Conservation (phyloP, 2,113 vertebrate species). For the Rattus norvegicus region GRCr8 NC_086024.1:61579001-61579500, state of each 20-base stretch:
- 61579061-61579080: background rate
- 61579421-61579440: background rate
- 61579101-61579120: background rate
- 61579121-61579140: background rate
- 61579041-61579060: background rate
- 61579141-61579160: constrained; percentile 2
- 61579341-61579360: background rate
- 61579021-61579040: background rate
- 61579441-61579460: background rate
- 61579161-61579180: background rate
- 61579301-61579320: background rate
- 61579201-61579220: background rate
- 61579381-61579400: background rate
- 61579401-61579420: background rate
- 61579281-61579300: background rate
- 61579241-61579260: background rate
- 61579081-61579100: background rate
- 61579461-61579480: too few relatives aligned
- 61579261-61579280: background rate
- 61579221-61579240: background rate
- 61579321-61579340: background rate
- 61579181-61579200: background rate
- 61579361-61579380: background rate
- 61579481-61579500: background rate
- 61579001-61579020: background rate